A percentile compares a stretch with the other conserved stretches of the same genome.
Conservation (phyloP, 1,140 invertebrate genomes). For the Ceratina japonica region DNA sequence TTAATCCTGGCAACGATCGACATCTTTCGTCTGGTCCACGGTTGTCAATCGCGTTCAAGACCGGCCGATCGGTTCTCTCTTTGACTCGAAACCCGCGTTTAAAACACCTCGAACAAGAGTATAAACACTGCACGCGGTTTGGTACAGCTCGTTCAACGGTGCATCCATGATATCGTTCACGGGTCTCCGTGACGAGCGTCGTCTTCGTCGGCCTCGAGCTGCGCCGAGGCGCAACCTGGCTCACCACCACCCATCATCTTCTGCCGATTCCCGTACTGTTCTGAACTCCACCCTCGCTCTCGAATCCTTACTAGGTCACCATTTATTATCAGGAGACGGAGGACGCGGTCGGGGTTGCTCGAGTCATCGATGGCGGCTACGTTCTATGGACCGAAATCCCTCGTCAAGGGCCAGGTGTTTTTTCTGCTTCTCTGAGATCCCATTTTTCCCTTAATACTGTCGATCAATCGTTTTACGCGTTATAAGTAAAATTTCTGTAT, state of each 20-base stretch:
- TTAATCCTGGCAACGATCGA: background rate
- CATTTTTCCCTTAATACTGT: background rate
- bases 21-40: background rate
- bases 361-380: background rate
- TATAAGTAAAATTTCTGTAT: background rate
- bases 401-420: too few relatives aligned
- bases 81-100: background rate
- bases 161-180: background rate
- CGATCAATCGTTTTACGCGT: too few relatives aligned
- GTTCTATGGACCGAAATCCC: too few relatives aligned
- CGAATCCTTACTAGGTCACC: constrained; percentile 44
- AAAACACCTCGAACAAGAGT: background rate
- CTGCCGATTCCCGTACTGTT: constrained; percentile 3
- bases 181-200: background rate
- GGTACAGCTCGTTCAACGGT: too few relatives aligned
- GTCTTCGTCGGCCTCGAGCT: constrained; percentile 23
- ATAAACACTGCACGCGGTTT: background rate
- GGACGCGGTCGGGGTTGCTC: background rate
- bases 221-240: constrained; percentile 9
- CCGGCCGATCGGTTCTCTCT: background rate
- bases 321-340: constrained; percentile 43
- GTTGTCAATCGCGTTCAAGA: too few relatives aligned
- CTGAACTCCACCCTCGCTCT: constrained; percentile 7
- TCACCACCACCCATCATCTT: background rate
- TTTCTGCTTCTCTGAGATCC: too few relatives aligned